Percentiles rank a stretch among this genome's conserved stretches.
phyloP scores from a whole-genome alignment of 2,888 invertebrate genomes.

The Acleris emargana region DNA sequence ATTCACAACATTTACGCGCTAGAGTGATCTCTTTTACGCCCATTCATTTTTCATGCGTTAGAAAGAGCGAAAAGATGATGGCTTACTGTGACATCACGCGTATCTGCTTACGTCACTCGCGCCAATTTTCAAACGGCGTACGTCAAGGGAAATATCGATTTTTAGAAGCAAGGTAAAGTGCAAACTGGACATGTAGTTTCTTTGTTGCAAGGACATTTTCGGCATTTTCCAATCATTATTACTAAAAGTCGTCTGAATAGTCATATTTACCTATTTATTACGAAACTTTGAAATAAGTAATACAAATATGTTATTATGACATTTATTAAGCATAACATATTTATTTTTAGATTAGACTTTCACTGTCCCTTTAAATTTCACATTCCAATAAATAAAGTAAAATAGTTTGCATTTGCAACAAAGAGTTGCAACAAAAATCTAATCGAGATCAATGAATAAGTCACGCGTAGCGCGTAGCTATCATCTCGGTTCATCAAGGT shows the following conservation, averaged over 20 bases:
- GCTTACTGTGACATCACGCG: slow-evolving; percentile 68
- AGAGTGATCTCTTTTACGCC: slow-evolving; percentile 57
- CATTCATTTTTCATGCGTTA: slow-evolving; percentile 56
- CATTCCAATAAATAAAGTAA: too few relatives aligned
- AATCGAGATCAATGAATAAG: slow-evolving; percentile 12
- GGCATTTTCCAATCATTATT: background rate
- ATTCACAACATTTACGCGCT: slow-evolving; percentile 76
- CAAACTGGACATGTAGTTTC: slow-evolving; percentile 12
- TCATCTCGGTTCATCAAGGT: slow-evolving; percentile 13
- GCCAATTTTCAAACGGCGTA: slow-evolving; percentile 77
- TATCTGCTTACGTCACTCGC: slow-evolving; percentile 75
- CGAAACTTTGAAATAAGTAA: slow-evolving; percentile 1
- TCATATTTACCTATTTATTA: background rate
- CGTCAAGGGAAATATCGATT: slow-evolving; percentile 40
- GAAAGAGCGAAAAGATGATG: slow-evolving; percentile 54
- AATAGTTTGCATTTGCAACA: too few relatives aligned
- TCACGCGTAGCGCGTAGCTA: slow-evolving; percentile 4
- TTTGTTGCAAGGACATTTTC: background rate
- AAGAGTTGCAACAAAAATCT: slow-evolving; percentile 1
- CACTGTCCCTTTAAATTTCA: too few relatives aligned
- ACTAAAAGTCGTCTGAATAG: background rate
- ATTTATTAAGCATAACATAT: too few relatives aligned
- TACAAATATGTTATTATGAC: too few relatives aligned
- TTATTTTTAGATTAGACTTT: too few relatives aligned
- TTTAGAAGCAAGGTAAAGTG: slow-evolving; percentile 16